Percentiles rank a stretch among this genome's conserved stretches.
Evolutionary conservation across 2,113 vertebrate genomes (phyloP).

Genomic region (Ranitomeya variabilis): DNA sequence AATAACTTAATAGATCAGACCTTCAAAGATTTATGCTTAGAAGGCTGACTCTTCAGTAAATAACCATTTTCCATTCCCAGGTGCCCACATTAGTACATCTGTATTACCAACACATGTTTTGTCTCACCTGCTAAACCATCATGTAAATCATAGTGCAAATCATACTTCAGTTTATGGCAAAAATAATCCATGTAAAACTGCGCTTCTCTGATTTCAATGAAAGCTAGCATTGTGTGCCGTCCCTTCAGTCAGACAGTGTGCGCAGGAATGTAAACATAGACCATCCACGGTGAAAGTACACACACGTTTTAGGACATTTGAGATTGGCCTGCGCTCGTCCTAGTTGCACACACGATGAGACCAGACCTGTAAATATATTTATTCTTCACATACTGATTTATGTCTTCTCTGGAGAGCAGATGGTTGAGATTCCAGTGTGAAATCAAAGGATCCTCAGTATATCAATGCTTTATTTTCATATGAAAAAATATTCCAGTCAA

Average conservation of each 20-base stretch:
- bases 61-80: not conserved
- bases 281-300: not conserved
- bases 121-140: not conserved
- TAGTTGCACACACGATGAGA: conserved; percentile 30
- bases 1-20: too few species aligned
- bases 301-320: not conserved
- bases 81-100: not conserved
- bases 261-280: conserved; percentile 13
- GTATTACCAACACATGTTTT: not conserved
- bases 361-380: conserved; percentile 16
- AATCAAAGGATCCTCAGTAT: not conserved
- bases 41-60: not conserved
- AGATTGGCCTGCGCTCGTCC: conserved; percentile 6
- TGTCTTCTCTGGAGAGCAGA: not conserved
- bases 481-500: too few species aligned
- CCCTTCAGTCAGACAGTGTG: not conserved
- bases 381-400: not conserved
- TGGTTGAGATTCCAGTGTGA: conserved; percentile 14
- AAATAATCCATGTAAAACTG: not conserved
- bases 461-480: not conserved
- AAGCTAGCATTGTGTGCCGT: conserved; percentile 13
- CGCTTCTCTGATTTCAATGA: not conserved
- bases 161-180: not conserved
- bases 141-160: not conserved
- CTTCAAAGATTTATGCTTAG: too few species aligned